phyloP scores from a whole-genome alignment of 2,113 vertebrate genomes.

The Microcebus ravelobensis region DNA sequence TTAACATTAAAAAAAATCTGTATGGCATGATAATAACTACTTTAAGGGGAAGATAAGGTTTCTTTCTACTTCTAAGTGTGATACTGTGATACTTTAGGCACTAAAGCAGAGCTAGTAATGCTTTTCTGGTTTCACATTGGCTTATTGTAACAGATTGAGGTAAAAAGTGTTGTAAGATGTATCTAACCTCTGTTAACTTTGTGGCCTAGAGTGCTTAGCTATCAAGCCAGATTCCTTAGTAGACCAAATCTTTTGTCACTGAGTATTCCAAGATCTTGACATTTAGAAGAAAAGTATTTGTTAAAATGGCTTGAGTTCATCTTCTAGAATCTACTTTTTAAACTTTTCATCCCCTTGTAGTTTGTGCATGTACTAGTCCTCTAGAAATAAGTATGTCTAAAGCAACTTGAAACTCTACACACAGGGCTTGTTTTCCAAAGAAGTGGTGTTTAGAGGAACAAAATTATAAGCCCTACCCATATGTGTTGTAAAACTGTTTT shows the following conservation, averaged over 20 bases:
- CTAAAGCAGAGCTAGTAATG: constrained; percentile 77
- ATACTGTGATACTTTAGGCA: constrained; percentile 81
- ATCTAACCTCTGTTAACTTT: constrained; percentile 61
- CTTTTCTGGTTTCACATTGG: constrained; percentile 32
- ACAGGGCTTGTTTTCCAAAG: too few species aligned
- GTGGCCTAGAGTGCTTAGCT: constrained; percentile 80
- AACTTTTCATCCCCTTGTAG: constrained; percentile 78
- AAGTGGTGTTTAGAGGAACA: too few species aligned
- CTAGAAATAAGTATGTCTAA: constrained; percentile 18
- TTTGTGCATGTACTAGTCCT: constrained; percentile 82
- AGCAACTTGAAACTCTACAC: too few species aligned
- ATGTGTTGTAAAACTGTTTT: not conserved
- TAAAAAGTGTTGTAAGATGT: not conserved
- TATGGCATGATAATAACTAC: constrained; percentile 82
- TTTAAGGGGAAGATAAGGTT: constrained; percentile 79
- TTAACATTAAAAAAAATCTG: too few species aligned
- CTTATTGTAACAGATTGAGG: not conserved
- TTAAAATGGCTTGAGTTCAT: constrained; percentile 81
- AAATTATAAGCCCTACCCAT: not conserved
- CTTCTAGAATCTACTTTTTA: constrained; percentile 77
- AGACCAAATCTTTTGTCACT: not conserved
- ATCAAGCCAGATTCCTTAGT: not conserved
- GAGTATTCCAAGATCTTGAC: constrained; percentile 24
- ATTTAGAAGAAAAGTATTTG: constrained; percentile 73
- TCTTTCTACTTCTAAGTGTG: constrained; percentile 56